phyloP scores from a whole-genome alignment of 2,888 invertebrate species.

The Amiota minor region DNA sequence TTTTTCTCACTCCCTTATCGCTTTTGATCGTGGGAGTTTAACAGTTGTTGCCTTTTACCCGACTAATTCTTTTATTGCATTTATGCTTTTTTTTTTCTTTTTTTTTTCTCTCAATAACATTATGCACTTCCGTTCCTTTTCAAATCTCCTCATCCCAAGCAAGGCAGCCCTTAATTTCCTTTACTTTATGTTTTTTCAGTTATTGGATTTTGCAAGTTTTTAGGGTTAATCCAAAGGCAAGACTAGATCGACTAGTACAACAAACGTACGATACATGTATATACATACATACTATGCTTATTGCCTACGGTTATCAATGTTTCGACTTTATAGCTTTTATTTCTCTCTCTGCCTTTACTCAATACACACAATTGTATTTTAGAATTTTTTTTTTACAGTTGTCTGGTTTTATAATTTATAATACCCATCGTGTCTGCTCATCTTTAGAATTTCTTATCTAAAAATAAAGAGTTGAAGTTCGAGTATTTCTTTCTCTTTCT shows the following conservation, averaged over 20 bases:
- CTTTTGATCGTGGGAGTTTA: conserved; percentile 62
- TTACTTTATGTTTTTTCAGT: background rate
- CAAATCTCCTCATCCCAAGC: background rate
- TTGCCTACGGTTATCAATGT: conserved; percentile 11
- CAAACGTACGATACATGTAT: too few species aligned
- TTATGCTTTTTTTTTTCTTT: background rate
- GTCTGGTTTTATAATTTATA: too few species aligned
- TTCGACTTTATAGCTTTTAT: conserved; percentile 27
- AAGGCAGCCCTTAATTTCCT: background rate
- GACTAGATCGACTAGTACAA: background rate
- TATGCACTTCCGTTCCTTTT: background rate
- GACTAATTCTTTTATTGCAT: conserved; percentile 8
- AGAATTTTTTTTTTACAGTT: too few species aligned
- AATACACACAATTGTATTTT: too few species aligned
- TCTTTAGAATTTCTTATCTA: too few species aligned
- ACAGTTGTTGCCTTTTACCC: conserved; percentile 52
- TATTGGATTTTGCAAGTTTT: conserved; percentile 17
- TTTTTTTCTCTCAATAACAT: too few species aligned
- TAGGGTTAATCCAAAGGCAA: conserved; percentile 28
- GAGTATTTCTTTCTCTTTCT: too few species aligned
- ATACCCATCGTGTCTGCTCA: too few species aligned
- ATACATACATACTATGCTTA: background rate
- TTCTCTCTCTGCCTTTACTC: background rate
- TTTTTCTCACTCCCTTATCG: conserved; percentile 1
- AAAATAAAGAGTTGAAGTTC: too few species aligned